Conservation (phyloP, 2,113 vertebrate genomes). For the Vimba vimba region DNA sequence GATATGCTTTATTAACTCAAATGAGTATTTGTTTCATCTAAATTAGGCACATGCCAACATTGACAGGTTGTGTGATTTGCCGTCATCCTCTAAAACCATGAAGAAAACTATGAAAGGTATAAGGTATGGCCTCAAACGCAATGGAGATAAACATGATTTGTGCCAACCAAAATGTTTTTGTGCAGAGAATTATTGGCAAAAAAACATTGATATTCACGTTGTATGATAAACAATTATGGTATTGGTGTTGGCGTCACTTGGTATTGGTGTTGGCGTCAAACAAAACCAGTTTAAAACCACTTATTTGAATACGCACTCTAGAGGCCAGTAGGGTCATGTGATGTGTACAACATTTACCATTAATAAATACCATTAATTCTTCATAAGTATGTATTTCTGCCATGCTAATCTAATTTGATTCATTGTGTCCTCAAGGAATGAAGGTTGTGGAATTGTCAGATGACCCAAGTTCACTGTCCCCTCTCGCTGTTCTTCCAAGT, state of each 20-base stretch:
- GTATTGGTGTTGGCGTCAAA: not conserved
- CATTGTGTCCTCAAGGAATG: conserved; percentile 62
- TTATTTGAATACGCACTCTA: not conserved
- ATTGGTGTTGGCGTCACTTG: not conserved
- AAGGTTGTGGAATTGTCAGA: conserved; percentile 78
- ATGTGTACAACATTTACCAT: not conserved
- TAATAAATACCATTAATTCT: not conserved
- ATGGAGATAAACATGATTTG: not conserved
- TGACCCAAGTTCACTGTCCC: conserved; percentile 72
- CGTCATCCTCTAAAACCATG: not conserved
- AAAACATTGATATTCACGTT: not conserved
- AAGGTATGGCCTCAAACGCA: not conserved
- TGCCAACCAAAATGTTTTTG: not conserved
- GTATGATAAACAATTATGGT: not conserved
- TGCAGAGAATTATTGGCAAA: not conserved
- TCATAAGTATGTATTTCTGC: not conserved
- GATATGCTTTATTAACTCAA: not conserved
- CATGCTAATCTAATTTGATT: not conserved
- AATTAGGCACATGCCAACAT: not conserved
- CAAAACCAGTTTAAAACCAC: not conserved
- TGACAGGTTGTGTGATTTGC: not conserved
- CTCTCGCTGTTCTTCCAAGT: conserved; percentile 79
- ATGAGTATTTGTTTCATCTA: not conserved
- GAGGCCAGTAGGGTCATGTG: not conserved
- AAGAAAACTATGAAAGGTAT: not conserved